Percentiles rank a stretch among this genome's conserved stretches.
These are phyloP conservation scores for Takifugu bimaculatus DNA, from an alignment of 2,113 vertebrate genomes.

Conservation along the genomic window DNA sequence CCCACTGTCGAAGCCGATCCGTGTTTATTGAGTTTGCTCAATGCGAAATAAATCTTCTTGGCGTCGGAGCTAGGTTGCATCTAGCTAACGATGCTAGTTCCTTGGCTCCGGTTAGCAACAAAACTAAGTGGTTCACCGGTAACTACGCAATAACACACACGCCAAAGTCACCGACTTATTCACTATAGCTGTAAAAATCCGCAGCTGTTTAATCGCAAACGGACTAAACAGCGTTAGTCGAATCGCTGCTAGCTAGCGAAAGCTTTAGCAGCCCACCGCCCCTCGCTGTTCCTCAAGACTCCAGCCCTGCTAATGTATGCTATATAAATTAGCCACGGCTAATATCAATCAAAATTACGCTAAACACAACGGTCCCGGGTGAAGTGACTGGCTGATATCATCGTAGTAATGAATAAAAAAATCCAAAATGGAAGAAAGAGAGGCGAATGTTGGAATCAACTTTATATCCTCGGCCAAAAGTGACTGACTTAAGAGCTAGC, in stretches of 20 bases:
- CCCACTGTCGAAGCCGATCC: slow-evolving; percentile 5
- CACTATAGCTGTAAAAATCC: not conserved
- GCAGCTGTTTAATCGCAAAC: too few relatives aligned
- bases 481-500: slow-evolving; percentile 24
- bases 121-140: not conserved
- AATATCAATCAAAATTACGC: slow-evolving; percentile 8
- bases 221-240: too few relatives aligned
- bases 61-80: slow-evolving; percentile 17
- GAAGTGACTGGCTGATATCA: slow-evolving; percentile 16
- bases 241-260: not conserved
- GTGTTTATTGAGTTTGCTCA: slow-evolving; percentile 7
- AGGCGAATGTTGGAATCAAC: not conserved
- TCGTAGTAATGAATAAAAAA: not conserved
- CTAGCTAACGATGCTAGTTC: slow-evolving; percentile 40
- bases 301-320: slow-evolving; percentile 28
- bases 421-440: not conserved
- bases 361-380: not conserved
- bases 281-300: slow-evolving; percentile 51
- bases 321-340: slow-evolving; percentile 22
- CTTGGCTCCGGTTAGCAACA: slow-evolving; percentile 3
- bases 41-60: slow-evolving; percentile 9
- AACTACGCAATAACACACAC: too few relatives aligned
- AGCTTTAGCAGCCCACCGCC: slow-evolving; percentile 31
- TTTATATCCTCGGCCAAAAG: slow-evolving; percentile 7
- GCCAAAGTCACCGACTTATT: not conserved